These are phyloP conservation scores for Caenorhabditis briggsae DNA, from an alignment of 1,140 invertebrate genomes.

Conservation along the genomic window DNA sequence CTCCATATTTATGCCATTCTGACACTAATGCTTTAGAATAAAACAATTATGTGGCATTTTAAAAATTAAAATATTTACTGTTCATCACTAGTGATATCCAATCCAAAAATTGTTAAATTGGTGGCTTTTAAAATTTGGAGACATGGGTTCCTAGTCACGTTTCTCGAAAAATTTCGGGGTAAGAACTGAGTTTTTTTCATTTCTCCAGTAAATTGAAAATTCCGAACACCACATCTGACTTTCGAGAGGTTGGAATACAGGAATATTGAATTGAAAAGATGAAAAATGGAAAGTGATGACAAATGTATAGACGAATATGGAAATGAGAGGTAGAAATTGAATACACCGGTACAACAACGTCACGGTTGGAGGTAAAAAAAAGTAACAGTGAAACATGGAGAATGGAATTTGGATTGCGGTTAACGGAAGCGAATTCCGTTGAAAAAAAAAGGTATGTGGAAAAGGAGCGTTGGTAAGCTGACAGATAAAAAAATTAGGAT, in stretches of 20 bases:
- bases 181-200: too few relatives aligned
- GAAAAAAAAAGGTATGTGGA: too few relatives aligned
- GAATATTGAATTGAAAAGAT: background rate
- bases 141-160: too few relatives aligned
- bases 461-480: too few relatives aligned
- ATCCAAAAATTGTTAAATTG: too few relatives aligned
- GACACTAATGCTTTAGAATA: background rate
- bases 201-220: background rate
- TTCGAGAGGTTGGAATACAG: background rate
- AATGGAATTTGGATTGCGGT: background rate
- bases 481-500: too few relatives aligned
- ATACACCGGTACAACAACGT: background rate
- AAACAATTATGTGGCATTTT: too few relatives aligned
- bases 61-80: too few relatives aligned
- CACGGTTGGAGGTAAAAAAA: background rate
- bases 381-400: background rate
- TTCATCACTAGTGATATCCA: too few relatives aligned
- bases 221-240: background rate
- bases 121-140: too few relatives aligned
- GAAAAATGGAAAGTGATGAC: slow-evolving; percentile 35
- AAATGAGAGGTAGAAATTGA: slow-evolving; percentile 37
- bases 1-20: slow-evolving; percentile 15
- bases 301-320: slow-evolving; percentile 31
- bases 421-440: background rate
- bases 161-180: too few relatives aligned